phyloP scores from a whole-genome alignment of 2,888 invertebrate genomes.

The Ophion obscuratus region DNA sequence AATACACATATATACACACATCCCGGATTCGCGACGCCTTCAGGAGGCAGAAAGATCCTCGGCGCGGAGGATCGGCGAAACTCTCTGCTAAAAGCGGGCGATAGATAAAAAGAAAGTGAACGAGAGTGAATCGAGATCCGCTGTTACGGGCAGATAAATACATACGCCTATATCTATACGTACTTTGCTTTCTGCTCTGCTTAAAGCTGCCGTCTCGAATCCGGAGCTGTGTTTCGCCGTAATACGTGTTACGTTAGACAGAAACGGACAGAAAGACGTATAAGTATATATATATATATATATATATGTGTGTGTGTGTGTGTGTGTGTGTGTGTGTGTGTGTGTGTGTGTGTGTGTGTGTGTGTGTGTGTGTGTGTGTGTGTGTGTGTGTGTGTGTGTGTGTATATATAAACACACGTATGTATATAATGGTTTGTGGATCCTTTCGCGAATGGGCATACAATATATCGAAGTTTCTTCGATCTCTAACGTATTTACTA shows the following conservation, averaged over 20 bases:
- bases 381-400: no score
- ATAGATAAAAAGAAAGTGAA: constrained; percentile 65
- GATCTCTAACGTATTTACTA: constrained; percentile 57
- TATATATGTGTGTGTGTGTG: no score
- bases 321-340: no score
- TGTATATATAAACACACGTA: no score
- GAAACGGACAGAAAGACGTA: constrained; percentile 57
- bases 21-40: constrained; percentile 43
- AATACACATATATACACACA: background rate
- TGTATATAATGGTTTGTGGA: constrained; percentile 13
- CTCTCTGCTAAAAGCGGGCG: constrained; percentile 45
- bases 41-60: constrained; percentile 41
- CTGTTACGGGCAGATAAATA: constrained; percentile 32
- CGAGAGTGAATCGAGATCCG: constrained; percentile 64
- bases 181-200: constrained; percentile 43
- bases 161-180: constrained; percentile 1
- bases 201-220: constrained; percentile 42
- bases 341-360: no score
- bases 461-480: constrained; percentile 59
- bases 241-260: constrained; percentile 64
- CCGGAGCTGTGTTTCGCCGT: constrained; percentile 33
- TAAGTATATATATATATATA: background rate
- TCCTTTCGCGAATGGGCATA: constrained; percentile 43
- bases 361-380: no score
- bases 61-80: constrained; percentile 18